Conservation (phyloP, 2,113 vertebrate genomes). For the Oncorhynchus tshawytscha region DNA sequence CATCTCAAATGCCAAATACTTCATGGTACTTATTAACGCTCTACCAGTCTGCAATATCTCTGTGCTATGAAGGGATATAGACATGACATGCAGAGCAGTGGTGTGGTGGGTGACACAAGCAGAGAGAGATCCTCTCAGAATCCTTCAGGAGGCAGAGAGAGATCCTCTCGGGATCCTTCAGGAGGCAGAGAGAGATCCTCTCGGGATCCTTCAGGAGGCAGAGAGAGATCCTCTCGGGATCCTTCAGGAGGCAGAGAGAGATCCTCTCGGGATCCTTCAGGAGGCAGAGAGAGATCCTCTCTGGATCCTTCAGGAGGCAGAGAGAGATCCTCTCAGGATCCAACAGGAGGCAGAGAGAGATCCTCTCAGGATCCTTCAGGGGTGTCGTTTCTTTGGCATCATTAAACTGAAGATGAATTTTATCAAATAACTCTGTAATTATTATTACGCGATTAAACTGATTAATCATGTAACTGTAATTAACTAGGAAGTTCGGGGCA, state of each 20-base stretch:
- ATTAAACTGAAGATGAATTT: too few relatives aligned
- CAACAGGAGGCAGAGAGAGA: background rate
- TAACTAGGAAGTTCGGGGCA: too few relatives aligned
- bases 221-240: too few relatives aligned
- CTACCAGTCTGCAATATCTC: background rate
- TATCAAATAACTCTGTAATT: too few relatives aligned
- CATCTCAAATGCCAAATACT: slow-evolving; percentile 1
- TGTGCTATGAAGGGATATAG: too few relatives aligned
- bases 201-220: too few relatives aligned
- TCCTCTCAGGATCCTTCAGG: background rate
- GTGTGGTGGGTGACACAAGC: slow-evolving; percentile 20
- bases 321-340: background rate
- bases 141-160: too few relatives aligned
- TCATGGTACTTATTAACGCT: background rate
- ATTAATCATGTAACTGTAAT: too few relatives aligned
- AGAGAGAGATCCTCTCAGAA: background rate
- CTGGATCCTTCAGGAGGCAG: background rate
- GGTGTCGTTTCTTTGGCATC: too few relatives aligned
- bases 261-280: background rate
- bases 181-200: too few relatives aligned
- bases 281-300: background rate
- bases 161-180: too few relatives aligned
- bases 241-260: background rate
- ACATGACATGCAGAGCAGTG: slow-evolving; percentile 4
- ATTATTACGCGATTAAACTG: too few relatives aligned